Percentiles rank a stretch among this genome's conserved stretches.
phyloP scores from a whole-genome alignment of 1,140 invertebrate genomes.

The Ptiloglossa arizonensis region DNA sequence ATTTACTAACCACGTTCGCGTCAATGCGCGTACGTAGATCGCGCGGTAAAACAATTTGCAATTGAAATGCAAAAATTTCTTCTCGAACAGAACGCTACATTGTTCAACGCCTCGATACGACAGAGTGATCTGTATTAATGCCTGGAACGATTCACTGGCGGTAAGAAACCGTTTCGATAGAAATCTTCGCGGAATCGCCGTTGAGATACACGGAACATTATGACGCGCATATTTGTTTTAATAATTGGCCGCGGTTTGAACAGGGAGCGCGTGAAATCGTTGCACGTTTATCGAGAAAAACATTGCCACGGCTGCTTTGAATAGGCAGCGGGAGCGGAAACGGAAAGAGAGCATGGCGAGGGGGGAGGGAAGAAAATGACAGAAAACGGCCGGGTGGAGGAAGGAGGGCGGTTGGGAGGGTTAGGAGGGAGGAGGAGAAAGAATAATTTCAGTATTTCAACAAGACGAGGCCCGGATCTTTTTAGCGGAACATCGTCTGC shows the following conservation, averaged over 20 bases:
- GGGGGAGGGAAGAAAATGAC: background rate
- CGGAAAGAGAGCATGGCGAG: constrained; percentile 42
- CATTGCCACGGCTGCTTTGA: background rate
- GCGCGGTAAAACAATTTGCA: no score
- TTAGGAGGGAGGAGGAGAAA: constrained; percentile 26
- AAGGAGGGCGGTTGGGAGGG: background rate
- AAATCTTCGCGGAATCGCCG: no score
- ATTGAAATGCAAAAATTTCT: no score
- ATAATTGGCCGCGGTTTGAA: constrained; percentile 15
- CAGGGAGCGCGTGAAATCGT: no score
- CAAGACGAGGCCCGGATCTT: constrained; percentile 53
- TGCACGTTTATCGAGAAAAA: background rate
- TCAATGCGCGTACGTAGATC: no score
- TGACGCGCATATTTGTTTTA: constrained; percentile 36
- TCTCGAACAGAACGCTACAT: no score
- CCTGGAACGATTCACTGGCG: no score
- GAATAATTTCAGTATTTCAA: constrained; percentile 45
- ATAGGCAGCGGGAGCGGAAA: constrained; percentile 21
- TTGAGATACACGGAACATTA: no score
- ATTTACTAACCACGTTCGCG: no score
- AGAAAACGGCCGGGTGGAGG: background rate
- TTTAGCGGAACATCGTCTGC: constrained; percentile 59
- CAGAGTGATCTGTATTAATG: no score
- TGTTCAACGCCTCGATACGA: no score
- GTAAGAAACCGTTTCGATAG: no score